These are phyloP conservation scores for Myotis davidii DNA, from an alignment of 2,113 vertebrate genomes.

Conservation along the genomic window DNA sequence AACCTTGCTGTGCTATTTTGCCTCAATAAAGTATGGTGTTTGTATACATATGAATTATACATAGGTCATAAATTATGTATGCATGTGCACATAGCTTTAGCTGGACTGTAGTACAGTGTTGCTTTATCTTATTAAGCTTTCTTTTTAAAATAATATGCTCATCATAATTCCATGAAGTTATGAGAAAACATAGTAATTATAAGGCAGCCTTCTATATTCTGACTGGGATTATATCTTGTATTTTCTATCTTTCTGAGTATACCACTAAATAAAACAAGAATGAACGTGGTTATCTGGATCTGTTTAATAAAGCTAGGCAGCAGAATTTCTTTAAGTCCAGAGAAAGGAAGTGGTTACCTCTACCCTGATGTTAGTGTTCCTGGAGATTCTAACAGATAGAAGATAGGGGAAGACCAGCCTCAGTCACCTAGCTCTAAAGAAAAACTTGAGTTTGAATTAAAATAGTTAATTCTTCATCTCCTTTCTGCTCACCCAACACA, in stretches of 20 bases:
- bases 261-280: conserved; percentile 43
- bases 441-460: background rate
- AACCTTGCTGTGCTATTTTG: conserved; percentile 51
- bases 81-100: conserved; percentile 58
- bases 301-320: background rate
- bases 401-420: background rate
- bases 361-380: background rate
- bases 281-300: background rate
- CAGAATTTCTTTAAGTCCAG: background rate
- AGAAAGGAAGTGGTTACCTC: background rate
- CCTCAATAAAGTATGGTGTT: conserved; percentile 48
- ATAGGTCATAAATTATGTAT: conserved; percentile 63
- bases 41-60: conserved; percentile 67
- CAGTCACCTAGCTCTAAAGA: background rate
- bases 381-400: background rate
- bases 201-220: background rate
- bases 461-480: background rate
- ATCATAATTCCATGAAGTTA: background rate
- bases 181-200: background rate
- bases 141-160: conserved; percentile 37
- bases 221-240: background rate
- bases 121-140: conserved; percentile 18
- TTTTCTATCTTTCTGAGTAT: background rate
- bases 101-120: background rate
- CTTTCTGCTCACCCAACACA: background rate